Base-by-base conservation (phyloP, 2,888 invertebrate species). In the Marasmarcha lunaedactyla region DNA sequence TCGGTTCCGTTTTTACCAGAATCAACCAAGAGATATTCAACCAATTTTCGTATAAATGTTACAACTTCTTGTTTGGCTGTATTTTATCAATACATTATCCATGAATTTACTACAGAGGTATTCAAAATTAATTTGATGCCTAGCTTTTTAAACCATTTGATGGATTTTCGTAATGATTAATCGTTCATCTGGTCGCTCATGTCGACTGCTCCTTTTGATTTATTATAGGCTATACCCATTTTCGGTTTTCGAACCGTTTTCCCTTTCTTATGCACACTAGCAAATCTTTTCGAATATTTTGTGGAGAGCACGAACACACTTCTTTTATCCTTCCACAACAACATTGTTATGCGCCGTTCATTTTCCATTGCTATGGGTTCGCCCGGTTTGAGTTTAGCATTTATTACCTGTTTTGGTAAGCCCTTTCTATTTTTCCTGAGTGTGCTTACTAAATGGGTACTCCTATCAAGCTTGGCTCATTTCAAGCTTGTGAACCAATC, bases 171-270 rank as follows among this genome's bases (percentile, higher is more conserved):
- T 5, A 42, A 10, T 25, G 40, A 39, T 36, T 45, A 41, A n/a
- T 39, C 13, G 13, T 38, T 33, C 45, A 45, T 42, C 27, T 45
- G 42, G 12, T 45, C 42, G 13, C 38, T 37, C 12, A 45, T 15
- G 33, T 42, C 42, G 15, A 41, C 35, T 10, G 42, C 26, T 15
- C 40, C 30, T 40, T 41, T 45, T 12, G 40, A 35, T 35, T 38
- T 38, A 36, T 42, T 39, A 33, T 43, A 25, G 25, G 25, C 25
- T 6, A 25, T 6, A 25, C 5, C 9, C n/a, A 25, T 25, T 25
- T 25, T 25, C 79, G 66, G 62, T 61, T 61, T 59, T 50, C 64
- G 60, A 62, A 59, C 71, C 70, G 78, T 73, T 25, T 9, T 25
- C 5, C 25, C 25, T 25, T 25, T 25, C 25, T n/a, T n/a, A n/a